These are phyloP conservation scores for Brachionus calyciflorus DNA, from an alignment of 1,140 invertebrate species.

Conservation along the genomic window DNA sequence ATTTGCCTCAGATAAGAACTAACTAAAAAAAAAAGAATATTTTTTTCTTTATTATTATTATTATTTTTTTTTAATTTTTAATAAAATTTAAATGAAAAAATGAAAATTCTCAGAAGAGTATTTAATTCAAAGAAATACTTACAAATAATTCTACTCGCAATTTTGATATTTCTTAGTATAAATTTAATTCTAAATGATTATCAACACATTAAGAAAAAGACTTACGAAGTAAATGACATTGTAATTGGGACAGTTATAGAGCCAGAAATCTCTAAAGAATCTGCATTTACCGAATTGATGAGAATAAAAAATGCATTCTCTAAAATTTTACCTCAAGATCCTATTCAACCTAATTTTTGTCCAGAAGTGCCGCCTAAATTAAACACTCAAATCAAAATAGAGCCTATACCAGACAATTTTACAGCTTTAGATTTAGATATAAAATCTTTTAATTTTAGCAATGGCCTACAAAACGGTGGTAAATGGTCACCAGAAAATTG, in stretches of 20 bases:
- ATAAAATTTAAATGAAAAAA: constrained; percentile 5
- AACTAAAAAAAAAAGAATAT: background rate
- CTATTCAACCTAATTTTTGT: background rate
- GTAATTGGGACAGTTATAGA: too few relatives aligned
- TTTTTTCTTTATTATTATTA: background rate
- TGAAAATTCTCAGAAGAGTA: background rate
- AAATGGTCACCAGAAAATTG: constrained; percentile 75
- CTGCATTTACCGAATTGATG: background rate
- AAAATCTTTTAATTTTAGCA: background rate
- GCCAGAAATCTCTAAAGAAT: background rate
- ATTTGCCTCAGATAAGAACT: constrained; percentile 31
- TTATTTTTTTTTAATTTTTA: background rate
- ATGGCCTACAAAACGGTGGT: constrained; percentile 60
- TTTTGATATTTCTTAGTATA: background rate
- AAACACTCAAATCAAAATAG: background rate
- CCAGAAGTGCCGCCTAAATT: background rate
- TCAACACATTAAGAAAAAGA: background rate
- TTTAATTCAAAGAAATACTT: background rate
- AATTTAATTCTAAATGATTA: constrained; percentile 7
- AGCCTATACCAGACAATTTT: constrained; percentile 3
- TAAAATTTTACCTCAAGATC: background rate
- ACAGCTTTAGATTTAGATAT: background rate
- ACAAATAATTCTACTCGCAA: background rate
- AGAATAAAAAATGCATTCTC: background rate
- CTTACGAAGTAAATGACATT: background rate